Evolutionary conservation across 2,888 invertebrate species (phyloP).

Genomic region (Caenorhabditis sulstoni): DNA sequence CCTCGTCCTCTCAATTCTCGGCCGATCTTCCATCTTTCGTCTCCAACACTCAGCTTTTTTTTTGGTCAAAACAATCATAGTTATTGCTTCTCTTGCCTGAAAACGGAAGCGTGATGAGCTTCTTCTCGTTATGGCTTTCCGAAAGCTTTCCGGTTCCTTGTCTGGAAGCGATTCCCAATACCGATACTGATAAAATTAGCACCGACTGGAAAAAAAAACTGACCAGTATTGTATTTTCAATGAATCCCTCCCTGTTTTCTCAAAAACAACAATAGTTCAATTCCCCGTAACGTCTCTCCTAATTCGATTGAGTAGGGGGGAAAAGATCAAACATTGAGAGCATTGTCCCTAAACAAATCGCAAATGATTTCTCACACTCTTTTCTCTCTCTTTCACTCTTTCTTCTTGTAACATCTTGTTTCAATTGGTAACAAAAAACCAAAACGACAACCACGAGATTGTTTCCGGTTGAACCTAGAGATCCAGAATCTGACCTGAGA

Average conservation of each 20-base stretch:
- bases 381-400: neutral
- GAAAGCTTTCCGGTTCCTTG: no score
- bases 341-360: constrained; percentile 6
- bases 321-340: constrained; percentile 8
- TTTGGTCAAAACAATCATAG: neutral
- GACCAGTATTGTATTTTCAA: neutral
- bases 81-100: neutral
- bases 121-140: neutral
- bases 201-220: no score
- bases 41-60: neutral
- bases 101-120: constrained; percentile 3
- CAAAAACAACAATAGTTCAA: constrained; percentile 8
- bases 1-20: constrained; percentile 3
- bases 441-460: constrained; percentile 5
- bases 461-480: constrained; percentile 38
- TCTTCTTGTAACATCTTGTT: constrained; percentile 2
- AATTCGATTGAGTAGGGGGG: constrained; percentile 1
- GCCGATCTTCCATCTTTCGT: constrained; percentile 13
- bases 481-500: neutral
- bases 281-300: neutral
- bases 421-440: constrained; percentile 32
- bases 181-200: no score
- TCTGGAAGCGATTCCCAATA: no score
- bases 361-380: neutral
- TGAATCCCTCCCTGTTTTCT: neutral